phyloP scores from a whole-genome alignment of 2,113 vertebrate genomes.

The Terrapene triunguis region DNA sequence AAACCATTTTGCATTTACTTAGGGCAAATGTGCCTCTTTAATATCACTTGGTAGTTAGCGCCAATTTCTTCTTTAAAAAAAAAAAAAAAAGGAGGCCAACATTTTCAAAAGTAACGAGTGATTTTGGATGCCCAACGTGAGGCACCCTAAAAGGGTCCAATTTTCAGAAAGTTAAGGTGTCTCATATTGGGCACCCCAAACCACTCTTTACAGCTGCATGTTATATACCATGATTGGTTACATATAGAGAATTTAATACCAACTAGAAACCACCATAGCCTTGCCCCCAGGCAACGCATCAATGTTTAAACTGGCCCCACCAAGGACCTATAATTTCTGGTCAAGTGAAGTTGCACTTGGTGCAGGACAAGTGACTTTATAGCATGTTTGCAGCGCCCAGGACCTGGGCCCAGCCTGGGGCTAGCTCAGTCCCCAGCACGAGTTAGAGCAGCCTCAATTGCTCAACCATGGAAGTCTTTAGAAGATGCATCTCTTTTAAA shows the following conservation, averaged over 20 bases:
- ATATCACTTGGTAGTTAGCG: constrained; percentile 40
- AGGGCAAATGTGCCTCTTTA: constrained; percentile 19
- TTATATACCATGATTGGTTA: not conserved
- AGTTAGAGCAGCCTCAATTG: not conserved
- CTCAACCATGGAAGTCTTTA: not conserved
- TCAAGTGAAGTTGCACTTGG: not conserved
- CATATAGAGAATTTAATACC: not conserved
- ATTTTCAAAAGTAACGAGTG: not conserved
- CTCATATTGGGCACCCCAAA: not conserved
- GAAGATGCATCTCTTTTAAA: not conserved
- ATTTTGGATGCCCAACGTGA: not conserved
- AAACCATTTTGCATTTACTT: constrained; percentile 60
- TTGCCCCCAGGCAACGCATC: not conserved
- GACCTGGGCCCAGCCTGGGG: not conserved
- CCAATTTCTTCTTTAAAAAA: not conserved
- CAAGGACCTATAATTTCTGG: not conserved
- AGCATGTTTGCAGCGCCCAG: not conserved
- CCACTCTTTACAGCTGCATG: not conserved
- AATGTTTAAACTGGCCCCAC: not conserved
- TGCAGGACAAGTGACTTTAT: not conserved
- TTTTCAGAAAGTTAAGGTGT: not conserved
- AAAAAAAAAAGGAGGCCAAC: not conserved
- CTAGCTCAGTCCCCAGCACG: not conserved
- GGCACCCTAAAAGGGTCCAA: not conserved
- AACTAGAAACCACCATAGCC: not conserved